These are phyloP conservation scores for Drosophila putrida DNA, from an alignment of 2,888 invertebrate species.

Conservation along the genomic window DNA sequence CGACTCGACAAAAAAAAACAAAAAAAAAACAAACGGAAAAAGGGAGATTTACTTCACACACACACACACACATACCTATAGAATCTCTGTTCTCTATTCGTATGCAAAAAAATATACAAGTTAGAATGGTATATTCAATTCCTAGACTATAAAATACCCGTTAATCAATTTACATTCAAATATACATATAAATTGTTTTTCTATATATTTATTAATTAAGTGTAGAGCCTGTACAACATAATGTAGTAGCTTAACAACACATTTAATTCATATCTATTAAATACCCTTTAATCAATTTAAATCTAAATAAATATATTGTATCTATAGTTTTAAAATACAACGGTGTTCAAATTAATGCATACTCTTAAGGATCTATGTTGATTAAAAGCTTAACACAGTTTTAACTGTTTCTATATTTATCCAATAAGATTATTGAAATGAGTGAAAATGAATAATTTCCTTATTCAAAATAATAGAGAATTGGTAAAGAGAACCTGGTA, in stretches of 20 bases:
- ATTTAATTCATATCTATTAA: too few species aligned
- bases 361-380: not conserved
- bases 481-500: too few species aligned
- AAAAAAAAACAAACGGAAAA: slow-evolving; percentile 24
- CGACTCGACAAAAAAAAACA: slow-evolving; percentile 31
- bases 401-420: too few species aligned
- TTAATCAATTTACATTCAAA: not conserved
- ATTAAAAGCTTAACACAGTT: too few species aligned
- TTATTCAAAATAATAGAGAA: too few species aligned
- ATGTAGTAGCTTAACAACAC: too few species aligned
- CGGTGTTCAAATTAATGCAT: not conserved
- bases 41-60: not conserved
- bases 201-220: too few species aligned
- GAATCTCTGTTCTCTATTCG: slow-evolving; percentile 11
- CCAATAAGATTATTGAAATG: too few species aligned
- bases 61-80: too few species aligned
- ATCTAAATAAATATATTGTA: not conserved
- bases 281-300: not conserved
- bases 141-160: not conserved
- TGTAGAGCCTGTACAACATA: too few species aligned
- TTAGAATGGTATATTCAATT: not conserved
- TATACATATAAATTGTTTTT: too few species aligned
- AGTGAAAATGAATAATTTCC: too few species aligned
- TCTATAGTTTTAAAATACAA: not conserved
- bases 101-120: slow-evolving; percentile 32